phyloP scores from a whole-genome alignment of 2,113 vertebrate species.

The Vombatus ursinus region DNA sequence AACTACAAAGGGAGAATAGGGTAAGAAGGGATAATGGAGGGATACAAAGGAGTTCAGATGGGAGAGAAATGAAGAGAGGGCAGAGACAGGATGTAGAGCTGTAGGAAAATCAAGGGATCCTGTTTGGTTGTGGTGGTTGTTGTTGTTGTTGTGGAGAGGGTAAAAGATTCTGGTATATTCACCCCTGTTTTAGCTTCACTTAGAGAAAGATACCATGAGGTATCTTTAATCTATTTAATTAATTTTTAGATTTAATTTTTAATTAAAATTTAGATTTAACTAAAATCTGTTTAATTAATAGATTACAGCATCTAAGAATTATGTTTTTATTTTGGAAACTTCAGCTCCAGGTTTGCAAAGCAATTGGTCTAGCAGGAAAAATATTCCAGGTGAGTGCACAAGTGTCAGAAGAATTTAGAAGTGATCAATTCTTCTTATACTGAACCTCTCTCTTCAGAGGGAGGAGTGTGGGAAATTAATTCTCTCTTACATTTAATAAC shows the following conservation, averaged over 20 bases:
- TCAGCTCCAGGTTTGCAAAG: background rate
- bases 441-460: background rate
- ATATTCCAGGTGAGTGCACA: too few relatives aligned
- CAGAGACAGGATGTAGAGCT: background rate
- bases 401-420: background rate
- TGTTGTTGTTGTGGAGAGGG: background rate
- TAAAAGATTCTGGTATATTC: background rate
- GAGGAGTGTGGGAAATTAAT: too few relatives aligned
- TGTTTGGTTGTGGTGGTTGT: background rate
- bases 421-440: background rate
- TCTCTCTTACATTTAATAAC: too few relatives aligned
- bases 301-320: background rate
- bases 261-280: too few relatives aligned
- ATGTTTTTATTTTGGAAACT: background rate
- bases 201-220: background rate
- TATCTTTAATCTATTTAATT: too few relatives aligned
- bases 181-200: background rate
- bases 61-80: background rate
- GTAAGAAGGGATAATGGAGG: background rate
- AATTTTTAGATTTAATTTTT: too few relatives aligned
- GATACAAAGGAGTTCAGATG: background rate
- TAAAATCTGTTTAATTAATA: background rate
- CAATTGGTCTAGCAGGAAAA: background rate
- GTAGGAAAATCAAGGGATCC: background rate
- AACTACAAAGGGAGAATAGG: background rate